Evolutionary conservation across 2,113 vertebrate genomes (phyloP).

Genomic region (Gopherus evgoodei): DNA sequence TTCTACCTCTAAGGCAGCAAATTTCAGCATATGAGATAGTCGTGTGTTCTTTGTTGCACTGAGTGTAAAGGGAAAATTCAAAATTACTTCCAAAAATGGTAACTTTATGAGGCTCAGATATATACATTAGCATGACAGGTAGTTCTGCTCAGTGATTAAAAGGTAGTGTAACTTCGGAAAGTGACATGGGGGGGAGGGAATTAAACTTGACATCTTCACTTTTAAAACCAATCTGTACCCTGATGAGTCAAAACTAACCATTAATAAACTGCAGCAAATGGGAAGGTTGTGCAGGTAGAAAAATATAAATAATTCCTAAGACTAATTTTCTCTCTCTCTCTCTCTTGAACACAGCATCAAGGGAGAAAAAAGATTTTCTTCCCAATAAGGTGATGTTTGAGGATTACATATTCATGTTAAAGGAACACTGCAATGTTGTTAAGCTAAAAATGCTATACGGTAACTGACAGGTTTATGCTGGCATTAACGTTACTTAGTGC

Average conservation of each 20-base stretch:
- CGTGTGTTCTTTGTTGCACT: neutral
- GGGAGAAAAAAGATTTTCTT: neutral
- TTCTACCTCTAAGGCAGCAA: neutral
- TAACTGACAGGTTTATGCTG: neutral
- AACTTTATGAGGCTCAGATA: neutral
- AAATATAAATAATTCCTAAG: neutral
- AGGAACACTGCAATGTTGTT: neutral
- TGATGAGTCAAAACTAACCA: neutral
- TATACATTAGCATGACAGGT: neutral
- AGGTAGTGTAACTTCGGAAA: neutral
- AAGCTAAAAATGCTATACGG: neutral
- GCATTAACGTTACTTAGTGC: neutral
- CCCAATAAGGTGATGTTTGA: neutral
- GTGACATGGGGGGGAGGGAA: neutral
- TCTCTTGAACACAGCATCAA: neutral
- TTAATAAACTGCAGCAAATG: neutral
- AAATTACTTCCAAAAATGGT: fast-evolving
- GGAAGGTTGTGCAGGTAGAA: neutral
- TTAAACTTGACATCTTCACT: neutral
- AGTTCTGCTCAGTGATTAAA: neutral
- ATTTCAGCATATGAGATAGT: neutral
- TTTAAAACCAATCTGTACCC: neutral
- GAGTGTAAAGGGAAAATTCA: neutral
- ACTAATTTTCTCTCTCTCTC: neutral
- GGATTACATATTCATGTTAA: neutral